A percentile compares a stretch with the other conserved stretches of the same genome.
Conservation (phyloP, 2,113 vertebrate species). For the Tor tambroides region DNA sequence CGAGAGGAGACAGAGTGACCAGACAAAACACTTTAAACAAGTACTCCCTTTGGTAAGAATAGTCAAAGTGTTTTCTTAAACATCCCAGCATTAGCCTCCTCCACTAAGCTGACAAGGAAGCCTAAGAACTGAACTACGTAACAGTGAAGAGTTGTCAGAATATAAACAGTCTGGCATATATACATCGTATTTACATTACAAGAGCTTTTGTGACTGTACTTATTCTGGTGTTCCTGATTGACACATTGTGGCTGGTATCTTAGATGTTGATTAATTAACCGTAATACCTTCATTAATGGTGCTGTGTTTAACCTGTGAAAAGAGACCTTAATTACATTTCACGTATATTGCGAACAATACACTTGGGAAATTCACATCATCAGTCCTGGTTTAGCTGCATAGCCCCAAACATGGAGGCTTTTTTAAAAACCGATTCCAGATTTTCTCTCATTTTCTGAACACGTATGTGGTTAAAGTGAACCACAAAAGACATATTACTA, state of each 20-base stretch:
- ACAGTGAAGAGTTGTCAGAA: constrained; percentile 47
- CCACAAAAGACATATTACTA: constrained; percentile 35
- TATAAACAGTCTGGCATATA: constrained; percentile 61
- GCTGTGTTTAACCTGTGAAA: constrained; percentile 42
- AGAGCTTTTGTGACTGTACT: constrained; percentile 38
- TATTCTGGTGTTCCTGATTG: constrained; percentile 31
- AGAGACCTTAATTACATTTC: constrained; percentile 34
- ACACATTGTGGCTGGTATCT: constrained; percentile 39
- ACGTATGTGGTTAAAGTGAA: not conserved
- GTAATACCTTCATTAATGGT: constrained; percentile 39
- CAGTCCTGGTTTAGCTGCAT: constrained; percentile 33
- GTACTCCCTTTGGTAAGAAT: constrained; percentile 83
- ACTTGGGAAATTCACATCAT: constrained; percentile 35
- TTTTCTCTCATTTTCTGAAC: constrained; percentile 4
- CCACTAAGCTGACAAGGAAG: constrained; percentile 66
- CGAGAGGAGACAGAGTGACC: constrained; percentile 42
- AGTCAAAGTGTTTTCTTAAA: constrained; percentile 74
- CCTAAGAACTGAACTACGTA: constrained; percentile 71
- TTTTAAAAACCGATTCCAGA: not conserved
- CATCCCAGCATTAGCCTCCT: constrained; percentile 75
- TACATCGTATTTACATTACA: constrained; percentile 80
- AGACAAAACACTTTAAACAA: constrained; percentile 60
- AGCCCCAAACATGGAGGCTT: constrained; percentile 15
- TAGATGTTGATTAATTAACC: constrained; percentile 36
- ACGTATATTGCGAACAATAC: constrained; percentile 26